phyloP scores from a whole-genome alignment of 30 jellyfish, hydroid and myxozoan species.

The Pelagia noctiluca region DNA sequence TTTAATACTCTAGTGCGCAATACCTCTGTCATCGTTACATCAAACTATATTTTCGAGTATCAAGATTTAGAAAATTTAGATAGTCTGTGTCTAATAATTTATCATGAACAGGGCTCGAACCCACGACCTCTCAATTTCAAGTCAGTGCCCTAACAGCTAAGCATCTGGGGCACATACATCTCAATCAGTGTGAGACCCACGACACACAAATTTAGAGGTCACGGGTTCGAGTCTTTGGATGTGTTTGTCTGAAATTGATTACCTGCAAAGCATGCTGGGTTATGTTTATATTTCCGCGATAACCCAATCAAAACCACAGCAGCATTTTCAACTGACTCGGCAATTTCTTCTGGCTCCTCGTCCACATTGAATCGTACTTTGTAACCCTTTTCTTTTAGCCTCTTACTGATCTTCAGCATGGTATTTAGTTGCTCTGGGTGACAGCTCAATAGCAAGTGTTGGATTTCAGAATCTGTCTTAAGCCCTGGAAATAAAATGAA shows the following conservation, averaged over 20 bases:
- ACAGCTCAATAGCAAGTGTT: conserved; percentile 52
- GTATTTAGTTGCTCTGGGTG: conserved; percentile 51
- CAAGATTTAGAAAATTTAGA: no score
- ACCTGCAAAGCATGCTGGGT: conserved; percentile 89
- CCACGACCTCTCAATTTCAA: no score
- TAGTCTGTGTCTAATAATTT: no score
- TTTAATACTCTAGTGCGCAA: no score
- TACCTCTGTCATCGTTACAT: no score
- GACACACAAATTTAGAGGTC: no score
- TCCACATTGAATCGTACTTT: conserved; percentile 37
- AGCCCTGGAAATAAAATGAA: neutral
- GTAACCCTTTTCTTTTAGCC: conserved; percentile 60
- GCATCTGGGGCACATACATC: no score
- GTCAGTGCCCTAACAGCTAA: no score
- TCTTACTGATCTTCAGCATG: conserved; percentile 30
- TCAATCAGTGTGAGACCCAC: no score
- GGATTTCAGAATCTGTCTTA: conserved; percentile 15
- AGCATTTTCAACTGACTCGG: conserved; percentile 71
- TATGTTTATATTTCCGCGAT: conserved; percentile 73
- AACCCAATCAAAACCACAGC: conserved; percentile 75
- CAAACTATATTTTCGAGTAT: no score
- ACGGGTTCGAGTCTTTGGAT: no score
- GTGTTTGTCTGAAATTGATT: conserved; percentile 8
- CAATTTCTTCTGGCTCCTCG: conserved; percentile 43
- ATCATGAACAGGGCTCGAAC: no score